A percentile compares a stretch with the other conserved stretches of the same genome.
These are phyloP conservation scores for Ictalurus punctatus DNA, from an alignment of 2,113 vertebrate genomes.

Conservation along the genomic window DNA sequence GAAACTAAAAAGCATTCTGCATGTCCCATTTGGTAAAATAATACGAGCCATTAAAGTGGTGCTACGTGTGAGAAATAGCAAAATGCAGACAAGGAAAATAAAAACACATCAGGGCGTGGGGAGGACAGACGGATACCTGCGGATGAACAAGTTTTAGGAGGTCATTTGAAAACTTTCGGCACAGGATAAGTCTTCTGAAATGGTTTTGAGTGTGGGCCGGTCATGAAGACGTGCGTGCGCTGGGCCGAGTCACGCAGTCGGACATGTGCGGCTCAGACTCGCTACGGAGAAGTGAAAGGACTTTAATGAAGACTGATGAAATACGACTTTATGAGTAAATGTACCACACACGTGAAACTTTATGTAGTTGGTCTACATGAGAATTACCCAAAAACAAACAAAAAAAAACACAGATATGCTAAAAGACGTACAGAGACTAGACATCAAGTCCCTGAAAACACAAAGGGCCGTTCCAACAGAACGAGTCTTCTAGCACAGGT, in stretches of 20 bases:
- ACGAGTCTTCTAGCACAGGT: too few relatives aligned
- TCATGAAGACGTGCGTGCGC: not conserved
- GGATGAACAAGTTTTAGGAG: not conserved
- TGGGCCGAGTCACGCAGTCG: not conserved
- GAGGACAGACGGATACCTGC: conserved; percentile 18
- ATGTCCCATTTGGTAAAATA: conserved; percentile 15
- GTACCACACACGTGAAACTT: not conserved
- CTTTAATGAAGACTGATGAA: not conserved
- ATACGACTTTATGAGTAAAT: not conserved
- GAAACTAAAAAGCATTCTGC: conserved; percentile 2
- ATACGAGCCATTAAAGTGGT: not conserved
- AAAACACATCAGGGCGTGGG: not conserved
- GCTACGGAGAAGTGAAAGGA: not conserved
- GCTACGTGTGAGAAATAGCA: not conserved
- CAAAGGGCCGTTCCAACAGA: not conserved
- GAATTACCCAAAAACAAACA: not conserved
- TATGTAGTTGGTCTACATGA: not conserved
- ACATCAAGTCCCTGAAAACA: not conserved
- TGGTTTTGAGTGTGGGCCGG: not conserved
- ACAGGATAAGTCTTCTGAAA: not conserved
- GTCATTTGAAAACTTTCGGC: not conserved
- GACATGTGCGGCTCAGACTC: not conserved
- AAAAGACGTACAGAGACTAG: not conserved
- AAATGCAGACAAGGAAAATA: too few relatives aligned
- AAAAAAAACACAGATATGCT: not conserved